These are phyloP conservation scores for Drosophila pseudoobscura DNA, from an alignment of 1,140 invertebrate genomes.

Conservation along the genomic window DNA sequence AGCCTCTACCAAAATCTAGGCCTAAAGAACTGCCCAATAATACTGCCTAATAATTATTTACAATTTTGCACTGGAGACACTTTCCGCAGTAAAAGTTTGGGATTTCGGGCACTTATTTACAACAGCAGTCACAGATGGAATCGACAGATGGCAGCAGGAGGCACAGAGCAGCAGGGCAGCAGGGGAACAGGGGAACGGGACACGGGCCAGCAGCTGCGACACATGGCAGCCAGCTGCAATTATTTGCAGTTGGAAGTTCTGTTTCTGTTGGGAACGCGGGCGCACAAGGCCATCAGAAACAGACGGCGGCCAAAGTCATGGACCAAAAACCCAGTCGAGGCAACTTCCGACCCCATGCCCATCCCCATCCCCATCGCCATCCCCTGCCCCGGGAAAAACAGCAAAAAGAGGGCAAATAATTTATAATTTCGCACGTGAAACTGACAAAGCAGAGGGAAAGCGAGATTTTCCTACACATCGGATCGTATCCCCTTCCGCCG, in stretches of 20 bases:
- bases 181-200: conserved; percentile 5
- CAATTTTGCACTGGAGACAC: conserved; percentile 6
- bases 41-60: neutral
- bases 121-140: conserved; percentile 34
- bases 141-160: conserved; percentile 38
- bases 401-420: conserved; percentile 51
- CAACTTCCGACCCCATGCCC: conserved; percentile 32
- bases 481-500: neutral
- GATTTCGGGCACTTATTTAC: conserved; percentile 30
- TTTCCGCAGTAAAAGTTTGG: neutral
- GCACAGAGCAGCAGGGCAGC: neutral
- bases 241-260: conserved; percentile 71
- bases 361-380: conserved; percentile 6
- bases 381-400: neutral
- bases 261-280: conserved; percentile 39
- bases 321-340: conserved; percentile 50
- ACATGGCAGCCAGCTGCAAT: conserved; percentile 71
- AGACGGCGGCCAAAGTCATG: conserved; percentile 65
- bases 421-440: conserved; percentile 80
- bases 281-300: conserved; percentile 75
- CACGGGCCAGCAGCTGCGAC: conserved; percentile 24
- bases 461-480: conserved; percentile 22
- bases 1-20: too few relatives aligned
- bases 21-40: too few relatives aligned
- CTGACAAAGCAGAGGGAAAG: conserved; percentile 64